Conservation (phyloP, 2,888 invertebrate species). For the Drosophila flavopinicola region DNA sequence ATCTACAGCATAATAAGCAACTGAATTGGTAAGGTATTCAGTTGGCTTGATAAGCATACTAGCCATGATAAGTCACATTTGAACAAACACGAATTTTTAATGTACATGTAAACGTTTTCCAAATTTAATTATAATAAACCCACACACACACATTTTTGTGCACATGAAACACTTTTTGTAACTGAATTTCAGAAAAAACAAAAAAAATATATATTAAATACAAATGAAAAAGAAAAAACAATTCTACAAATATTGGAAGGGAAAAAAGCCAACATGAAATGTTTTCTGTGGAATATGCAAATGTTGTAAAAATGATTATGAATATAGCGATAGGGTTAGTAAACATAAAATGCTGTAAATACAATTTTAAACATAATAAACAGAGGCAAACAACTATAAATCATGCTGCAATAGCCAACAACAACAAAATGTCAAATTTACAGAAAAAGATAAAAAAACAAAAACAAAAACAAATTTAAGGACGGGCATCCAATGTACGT, state of each 20-base stretch:
- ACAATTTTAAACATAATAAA: conserved; percentile 69
- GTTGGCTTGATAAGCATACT: conserved; percentile 36
- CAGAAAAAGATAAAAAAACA: not conserved
- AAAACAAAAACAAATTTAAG: conserved; percentile 1
- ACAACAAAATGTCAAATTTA: too few species aligned
- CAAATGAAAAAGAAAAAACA: conserved; percentile 22
- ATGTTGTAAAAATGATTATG: conserved; percentile 68
- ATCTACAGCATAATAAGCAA: conserved; percentile 15
- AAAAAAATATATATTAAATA: conserved; percentile 18
- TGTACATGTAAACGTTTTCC: conserved; percentile 57
- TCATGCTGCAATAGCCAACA: conserved; percentile 38
- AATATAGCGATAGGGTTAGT: conserved; percentile 52
- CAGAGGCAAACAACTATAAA: conserved; percentile 55
- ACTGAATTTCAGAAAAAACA: conserved; percentile 3
- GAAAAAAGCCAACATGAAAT: conserved; percentile 54
- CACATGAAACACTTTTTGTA: conserved; percentile 43
- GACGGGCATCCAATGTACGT: conserved; percentile 32
- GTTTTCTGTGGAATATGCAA: conserved; percentile 68
- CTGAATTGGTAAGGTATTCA: conserved; percentile 30
- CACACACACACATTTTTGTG: conserved; percentile 40
- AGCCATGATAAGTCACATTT: conserved; percentile 39
- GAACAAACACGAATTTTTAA: conserved; percentile 63
- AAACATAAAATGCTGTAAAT: conserved; percentile 66
- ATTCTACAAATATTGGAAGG: conserved; percentile 5
- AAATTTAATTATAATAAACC: conserved; percentile 42